Evolutionary conservation across 2,797 vertebrate species (phyloP), one percentile per base, ranked within the genome.

Genomic region (Microtus obscurus): DNA sequence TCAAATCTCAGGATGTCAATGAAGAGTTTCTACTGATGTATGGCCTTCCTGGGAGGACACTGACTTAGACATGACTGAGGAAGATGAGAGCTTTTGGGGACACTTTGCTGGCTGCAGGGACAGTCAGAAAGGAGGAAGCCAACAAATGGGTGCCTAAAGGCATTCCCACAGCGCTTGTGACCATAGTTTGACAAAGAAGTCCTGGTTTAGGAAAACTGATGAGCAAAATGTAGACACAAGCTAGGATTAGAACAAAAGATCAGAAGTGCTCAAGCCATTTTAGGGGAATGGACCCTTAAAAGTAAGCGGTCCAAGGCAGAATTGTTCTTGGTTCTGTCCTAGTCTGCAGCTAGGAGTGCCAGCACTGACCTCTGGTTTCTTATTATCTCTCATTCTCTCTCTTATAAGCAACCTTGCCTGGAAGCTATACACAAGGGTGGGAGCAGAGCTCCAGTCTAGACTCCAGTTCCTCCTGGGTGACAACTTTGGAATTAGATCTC

Each of bases 151-250:
- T 85, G 3, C 19, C 19, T 85, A 53, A 95, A 94, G 3, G 0
- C 82, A 65, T 95, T 87, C 93, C 73, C n/a, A 95, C 93, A 87
- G 73, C 51, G 31, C 45, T 85, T 91, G 21, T 37, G 81, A 79
- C 5, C 34, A 59, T 87, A 13, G 78, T 86, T 89, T 91, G 89
- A 65, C 43, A 9, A 86, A 71, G 11, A 80, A 91, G 4, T 7
- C 11, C 43, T 94, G 91, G 40, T 10, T 79, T 78, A 82, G 80
- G 90, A 95, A 95, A 88, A 79, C 71, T 69, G 80, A 43, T 85
- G 61, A 63, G 6, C 76, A 74, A 95, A 94, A 0, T 87, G 12
- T 2, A 85, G 48, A 29, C 21, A 63, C 90, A 91, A 71, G 69
- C 17, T 82, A 59, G 19, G 43, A 31, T 17, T 31, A 31, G 19